A percentile compares a stretch with the other conserved stretches of the same genome.
phyloP scores from a whole-genome alignment of 2,888 invertebrate species.

The Clistopyga incitator region DNA sequence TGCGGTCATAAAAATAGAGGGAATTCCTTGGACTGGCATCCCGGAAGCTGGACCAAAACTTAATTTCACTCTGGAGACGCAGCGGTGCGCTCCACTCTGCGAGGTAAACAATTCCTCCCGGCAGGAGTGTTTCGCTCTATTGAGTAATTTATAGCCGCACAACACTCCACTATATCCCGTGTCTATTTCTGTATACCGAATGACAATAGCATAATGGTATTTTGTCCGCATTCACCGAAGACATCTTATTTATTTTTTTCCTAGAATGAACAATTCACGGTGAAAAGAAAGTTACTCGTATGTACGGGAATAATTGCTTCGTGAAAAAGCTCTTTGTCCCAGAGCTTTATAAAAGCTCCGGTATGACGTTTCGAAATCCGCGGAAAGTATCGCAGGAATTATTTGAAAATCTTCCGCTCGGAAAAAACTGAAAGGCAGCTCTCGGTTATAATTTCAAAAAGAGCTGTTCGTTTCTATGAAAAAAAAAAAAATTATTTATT shows the following conservation, averaged over 20 bases:
- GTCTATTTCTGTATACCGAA: neutral
- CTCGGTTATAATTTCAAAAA: neutral
- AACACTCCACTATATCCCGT: neutral
- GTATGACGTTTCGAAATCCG: neutral
- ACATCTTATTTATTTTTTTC: too few relatives aligned
- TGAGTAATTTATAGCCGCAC: constrained; percentile 16
- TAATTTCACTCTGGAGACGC: neutral
- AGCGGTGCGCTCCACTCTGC: neutral
- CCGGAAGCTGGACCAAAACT: neutral
- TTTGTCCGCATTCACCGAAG: neutral
- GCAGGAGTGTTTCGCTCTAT: constrained; percentile 12
- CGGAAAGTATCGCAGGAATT: neutral
- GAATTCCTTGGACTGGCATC: neutral
- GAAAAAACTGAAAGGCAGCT: neutral
- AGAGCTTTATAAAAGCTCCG: neutral
- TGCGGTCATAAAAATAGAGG: constrained; percentile 17
- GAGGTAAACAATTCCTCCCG: neutral
- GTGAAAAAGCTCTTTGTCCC: neutral
- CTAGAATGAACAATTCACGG: too few relatives aligned
- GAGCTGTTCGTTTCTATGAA: constrained; percentile 12
- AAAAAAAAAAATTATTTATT: too few relatives aligned
- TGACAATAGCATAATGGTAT: neutral
- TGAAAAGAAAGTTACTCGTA: neutral
- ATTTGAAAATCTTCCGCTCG: constrained; percentile 4
- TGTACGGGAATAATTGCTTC: neutral